Evolutionary conservation across 2,888 invertebrate genomes (phyloP).

Genomic region (Plagodis dolabraria): DNA sequence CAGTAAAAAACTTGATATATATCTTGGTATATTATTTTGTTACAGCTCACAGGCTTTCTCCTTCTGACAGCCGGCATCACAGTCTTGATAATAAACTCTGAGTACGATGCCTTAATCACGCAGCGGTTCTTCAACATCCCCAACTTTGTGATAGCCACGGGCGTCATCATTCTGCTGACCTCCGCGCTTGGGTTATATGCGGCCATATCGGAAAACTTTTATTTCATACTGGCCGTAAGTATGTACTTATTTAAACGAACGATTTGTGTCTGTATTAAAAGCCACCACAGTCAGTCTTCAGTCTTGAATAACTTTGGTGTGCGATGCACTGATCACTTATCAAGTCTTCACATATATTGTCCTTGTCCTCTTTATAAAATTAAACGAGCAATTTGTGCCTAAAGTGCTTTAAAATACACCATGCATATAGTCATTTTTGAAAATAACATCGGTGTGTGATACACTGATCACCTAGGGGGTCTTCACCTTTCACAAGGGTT

Average conservation of each 20-base stretch:
- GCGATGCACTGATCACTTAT: too few species aligned
- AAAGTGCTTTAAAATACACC: too few species aligned
- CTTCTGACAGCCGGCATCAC: conserved; percentile 89
- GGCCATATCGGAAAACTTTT: conserved; percentile 92
- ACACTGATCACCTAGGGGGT: too few species aligned
- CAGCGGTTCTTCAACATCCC: conserved; percentile 88
- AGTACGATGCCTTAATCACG: conserved; percentile 86
- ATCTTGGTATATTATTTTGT: conserved; percentile 1
- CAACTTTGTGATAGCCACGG: conserved; percentile 87
- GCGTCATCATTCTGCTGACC: conserved; percentile 88
- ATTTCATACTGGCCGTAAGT: conserved; percentile 90
- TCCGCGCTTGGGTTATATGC: conserved; percentile 94
- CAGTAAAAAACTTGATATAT: background rate
- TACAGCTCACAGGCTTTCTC: conserved; percentile 90
- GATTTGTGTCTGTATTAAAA: too few species aligned
- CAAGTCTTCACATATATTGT: too few species aligned
- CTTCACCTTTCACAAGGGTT: too few species aligned
- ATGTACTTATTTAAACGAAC: background rate
- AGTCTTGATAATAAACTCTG: conserved; percentile 82
- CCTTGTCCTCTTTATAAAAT: too few species aligned
- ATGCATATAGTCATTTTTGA: too few species aligned
- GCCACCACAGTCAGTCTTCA: too few species aligned
- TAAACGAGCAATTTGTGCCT: too few species aligned
- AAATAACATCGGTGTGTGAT: too few species aligned
- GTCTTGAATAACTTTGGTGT: too few species aligned